Evolutionary conservation across 2,113 vertebrate genomes (phyloP), one percentile per base, ranked within the genome.

Genomic region (Psephotus haematonotus): DNA sequence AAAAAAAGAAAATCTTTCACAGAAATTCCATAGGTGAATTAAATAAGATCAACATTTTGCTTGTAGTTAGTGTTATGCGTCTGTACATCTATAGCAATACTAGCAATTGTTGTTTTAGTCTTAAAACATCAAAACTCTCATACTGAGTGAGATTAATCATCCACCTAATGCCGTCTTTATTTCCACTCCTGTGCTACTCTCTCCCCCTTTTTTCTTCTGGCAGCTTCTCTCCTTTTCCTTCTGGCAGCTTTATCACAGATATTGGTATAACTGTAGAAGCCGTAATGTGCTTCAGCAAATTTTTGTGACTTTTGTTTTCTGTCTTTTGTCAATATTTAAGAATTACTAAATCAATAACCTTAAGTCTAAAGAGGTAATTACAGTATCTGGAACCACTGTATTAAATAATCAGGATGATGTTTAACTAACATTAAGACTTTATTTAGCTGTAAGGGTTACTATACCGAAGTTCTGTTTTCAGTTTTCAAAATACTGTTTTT

Each of bases 401-500:
- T 70, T 49, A 91, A 93, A 67, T 90, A 95, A 92, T 92, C 46
- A 80, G 62, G 76, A 63, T 50, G 55, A 79, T 57, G 44, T 77
- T 55, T 65, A 50, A 72, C 47, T 94, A 69, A 90, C 71, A 93
- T 88, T 93, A 88, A 41, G 52, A 44, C 52, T 97, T 90, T 96
- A 88, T 94, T 96, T 96, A 96, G 33, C 50, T 89, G 7, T 77
- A 63, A 94, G 55, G 18, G 20, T 90, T 82, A 60, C 71, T 65
- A 24, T 68, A 93, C 33, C 11, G 25, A 75, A 89, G 44, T 92
- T 95, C 49, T 90, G 60, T 60, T 97, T 96, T 92, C 68, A 31
- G 27, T 95, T 90, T 93, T 90, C 65, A 95, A 95, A 97, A 81
- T 82, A 92, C 37, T 68, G 63, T 82, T 96, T 97, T 96, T 91